Conservation (phyloP, 2,888 invertebrate species). For the Entomobrya proxima region DNA sequence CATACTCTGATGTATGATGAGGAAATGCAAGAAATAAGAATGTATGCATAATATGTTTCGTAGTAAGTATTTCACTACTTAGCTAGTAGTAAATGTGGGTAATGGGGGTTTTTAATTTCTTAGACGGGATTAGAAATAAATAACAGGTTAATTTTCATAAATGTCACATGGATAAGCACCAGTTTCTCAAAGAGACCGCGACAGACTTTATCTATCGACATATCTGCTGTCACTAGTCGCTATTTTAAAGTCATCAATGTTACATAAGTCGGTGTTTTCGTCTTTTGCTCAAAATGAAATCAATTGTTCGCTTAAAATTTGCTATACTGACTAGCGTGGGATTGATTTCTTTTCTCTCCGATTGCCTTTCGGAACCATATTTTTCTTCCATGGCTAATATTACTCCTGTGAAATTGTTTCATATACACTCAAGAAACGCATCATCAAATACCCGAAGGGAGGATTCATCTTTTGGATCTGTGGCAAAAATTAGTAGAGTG, state of each 20-base stretch:
- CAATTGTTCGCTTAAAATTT: constrained; percentile 11
- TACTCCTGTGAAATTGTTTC: constrained; percentile 38
- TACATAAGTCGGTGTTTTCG: neutral
- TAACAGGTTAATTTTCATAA: no score
- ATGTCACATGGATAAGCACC: no score
- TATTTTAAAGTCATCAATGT: neutral
- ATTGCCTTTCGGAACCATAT: neutral
- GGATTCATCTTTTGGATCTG: neutral
- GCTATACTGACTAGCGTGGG: neutral
- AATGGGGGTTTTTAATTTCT: no score
- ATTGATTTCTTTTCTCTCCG: neutral
- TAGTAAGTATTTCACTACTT: no score
- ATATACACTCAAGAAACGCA: neutral
- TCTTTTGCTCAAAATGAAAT: constrained; percentile 40
- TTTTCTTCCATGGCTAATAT: constrained; percentile 34
- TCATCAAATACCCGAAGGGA: neutral
- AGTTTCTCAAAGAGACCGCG: no score
- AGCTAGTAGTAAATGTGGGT: no score
- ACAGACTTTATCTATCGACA: no score
- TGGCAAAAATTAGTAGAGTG: constrained; percentile 49
- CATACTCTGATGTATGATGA: no score
- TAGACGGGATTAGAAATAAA: no score
- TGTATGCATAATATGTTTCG: no score
- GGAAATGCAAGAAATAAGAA: no score
- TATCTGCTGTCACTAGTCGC: neutral